Conservation (phyloP, 2,113 vertebrate species). For the Cyprinodon tularosa region DNA sequence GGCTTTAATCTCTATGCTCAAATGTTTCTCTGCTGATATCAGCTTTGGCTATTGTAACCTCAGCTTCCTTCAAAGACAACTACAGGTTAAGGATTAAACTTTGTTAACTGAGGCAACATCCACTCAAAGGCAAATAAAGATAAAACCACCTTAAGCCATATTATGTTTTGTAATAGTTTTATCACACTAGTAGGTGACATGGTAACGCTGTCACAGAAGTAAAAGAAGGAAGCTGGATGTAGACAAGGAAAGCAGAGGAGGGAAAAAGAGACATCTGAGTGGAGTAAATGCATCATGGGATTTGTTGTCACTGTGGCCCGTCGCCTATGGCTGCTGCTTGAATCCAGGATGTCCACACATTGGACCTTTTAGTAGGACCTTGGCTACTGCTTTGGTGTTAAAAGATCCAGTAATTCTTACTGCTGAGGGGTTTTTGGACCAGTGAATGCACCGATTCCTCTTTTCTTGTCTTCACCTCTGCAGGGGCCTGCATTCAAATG, state of each 20-base stretch:
- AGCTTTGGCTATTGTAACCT: too few species aligned
- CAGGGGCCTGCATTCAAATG: background rate
- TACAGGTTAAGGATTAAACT: conserved; percentile 47
- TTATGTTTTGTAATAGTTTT: too few species aligned
- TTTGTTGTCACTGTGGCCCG: background rate
- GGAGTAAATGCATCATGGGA: background rate
- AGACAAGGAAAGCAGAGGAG: too few species aligned
- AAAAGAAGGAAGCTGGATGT: too few species aligned
- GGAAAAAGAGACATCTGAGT: too few species aligned
- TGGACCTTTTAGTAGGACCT: background rate
- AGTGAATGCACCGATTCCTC: background rate
- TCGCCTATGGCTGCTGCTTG: too few species aligned
- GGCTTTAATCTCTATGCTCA: too few species aligned
- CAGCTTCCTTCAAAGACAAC: conserved; percentile 35
- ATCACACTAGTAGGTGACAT: too few species aligned
- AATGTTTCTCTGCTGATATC: too few species aligned
- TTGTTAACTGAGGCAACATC: conserved; percentile 55
- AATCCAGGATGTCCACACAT: background rate
- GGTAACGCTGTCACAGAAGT: too few species aligned
- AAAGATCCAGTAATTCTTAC: background rate
- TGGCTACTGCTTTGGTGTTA: background rate
- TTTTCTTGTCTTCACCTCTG: background rate
- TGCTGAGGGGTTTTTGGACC: background rate
- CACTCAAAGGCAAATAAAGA: too few species aligned
- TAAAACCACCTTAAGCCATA: too few species aligned